A percentile compares a stretch with the other conserved stretches of the same genome.
Evolutionary conservation across 64 coral and sea anemone genomes (phyloP).

Genomic region (Dendrophyllia cribrosa): DNA sequence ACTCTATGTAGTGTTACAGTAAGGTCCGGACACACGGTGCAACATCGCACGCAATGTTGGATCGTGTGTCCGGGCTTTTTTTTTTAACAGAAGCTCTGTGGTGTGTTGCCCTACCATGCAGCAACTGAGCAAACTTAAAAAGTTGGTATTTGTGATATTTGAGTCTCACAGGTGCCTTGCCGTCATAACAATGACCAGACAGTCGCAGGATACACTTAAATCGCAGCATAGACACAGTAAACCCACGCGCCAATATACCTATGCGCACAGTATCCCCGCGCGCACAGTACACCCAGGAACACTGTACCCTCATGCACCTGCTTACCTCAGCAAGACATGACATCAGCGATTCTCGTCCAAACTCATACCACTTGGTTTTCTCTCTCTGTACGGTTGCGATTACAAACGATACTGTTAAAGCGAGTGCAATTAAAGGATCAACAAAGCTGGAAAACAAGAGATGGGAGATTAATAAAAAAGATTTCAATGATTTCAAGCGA

Average conservation of each 20-base stretch:
- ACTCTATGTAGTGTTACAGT: too few species aligned
- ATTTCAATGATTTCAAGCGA: not conserved
- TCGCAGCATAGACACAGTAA: not conserved
- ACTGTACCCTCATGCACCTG: not conserved
- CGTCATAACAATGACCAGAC: too few species aligned
- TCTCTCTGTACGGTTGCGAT: slow-evolving; percentile 50
- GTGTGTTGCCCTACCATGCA: too few species aligned
- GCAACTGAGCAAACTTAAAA: too few species aligned
- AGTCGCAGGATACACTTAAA: too few species aligned
- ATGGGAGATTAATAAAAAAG: not conserved
- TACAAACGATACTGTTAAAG: slow-evolving; percentile 60
- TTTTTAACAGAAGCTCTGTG: too few species aligned
- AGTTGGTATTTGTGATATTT: too few species aligned
- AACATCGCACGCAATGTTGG: too few species aligned
- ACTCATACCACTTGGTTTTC: slow-evolving; percentile 59
- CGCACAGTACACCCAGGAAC: not conserved
- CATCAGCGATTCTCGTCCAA: slow-evolving; percentile 72
- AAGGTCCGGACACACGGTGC: too few species aligned
- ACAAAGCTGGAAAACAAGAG: slow-evolving; percentile 47
- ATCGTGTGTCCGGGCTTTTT: too few species aligned
- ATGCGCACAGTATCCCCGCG: not conserved
- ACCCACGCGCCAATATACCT: too few species aligned
- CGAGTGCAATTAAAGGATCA: slow-evolving; percentile 60
- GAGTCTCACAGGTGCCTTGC: too few species aligned
- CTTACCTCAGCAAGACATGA: slow-evolving; percentile 75